Conservation (phyloP, 2,113 vertebrate genomes). For the Atractosteus spatula region DNA sequence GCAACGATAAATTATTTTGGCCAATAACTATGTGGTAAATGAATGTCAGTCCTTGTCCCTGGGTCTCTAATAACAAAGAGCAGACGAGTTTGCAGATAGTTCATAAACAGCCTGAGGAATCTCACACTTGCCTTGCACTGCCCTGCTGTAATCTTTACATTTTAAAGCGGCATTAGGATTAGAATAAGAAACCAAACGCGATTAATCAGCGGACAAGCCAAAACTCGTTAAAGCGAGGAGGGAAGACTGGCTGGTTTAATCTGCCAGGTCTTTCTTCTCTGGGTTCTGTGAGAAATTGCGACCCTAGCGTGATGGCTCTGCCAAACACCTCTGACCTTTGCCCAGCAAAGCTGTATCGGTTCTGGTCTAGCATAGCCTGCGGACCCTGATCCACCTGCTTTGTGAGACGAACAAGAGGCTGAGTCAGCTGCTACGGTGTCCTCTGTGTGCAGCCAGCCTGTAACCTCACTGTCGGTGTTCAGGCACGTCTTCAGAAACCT, state of each 20-base stretch:
- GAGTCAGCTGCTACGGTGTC: not conserved
- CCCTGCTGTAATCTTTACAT: not conserved
- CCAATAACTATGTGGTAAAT: too few species aligned
- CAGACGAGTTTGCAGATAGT: too few species aligned
- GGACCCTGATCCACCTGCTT: not conserved
- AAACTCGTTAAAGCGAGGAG: constrained; percentile 29
- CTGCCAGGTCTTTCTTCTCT: not conserved
- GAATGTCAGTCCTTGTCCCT: too few species aligned
- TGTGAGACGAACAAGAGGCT: not conserved
- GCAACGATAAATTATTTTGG: too few species aligned
- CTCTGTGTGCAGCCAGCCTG: not conserved
- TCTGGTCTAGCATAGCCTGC: not conserved
- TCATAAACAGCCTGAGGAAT: too few species aligned
- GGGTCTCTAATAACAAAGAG: too few species aligned
- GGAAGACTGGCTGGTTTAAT: constrained; percentile 25
- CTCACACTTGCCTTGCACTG: too few species aligned
- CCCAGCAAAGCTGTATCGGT: not conserved
- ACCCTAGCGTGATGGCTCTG: not conserved
- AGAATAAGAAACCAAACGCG: constrained; percentile 25
- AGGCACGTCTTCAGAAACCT: not conserved
- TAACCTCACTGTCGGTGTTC: not conserved
- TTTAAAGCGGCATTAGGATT: constrained; percentile 33
- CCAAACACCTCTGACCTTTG: not conserved
- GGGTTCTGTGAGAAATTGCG: not conserved
- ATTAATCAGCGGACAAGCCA: constrained; percentile 33